A percentile compares a stretch with the other conserved stretches of the same genome.
Conservation (phyloP, 2,888 invertebrate species). For the Aquatica leii region DNA sequence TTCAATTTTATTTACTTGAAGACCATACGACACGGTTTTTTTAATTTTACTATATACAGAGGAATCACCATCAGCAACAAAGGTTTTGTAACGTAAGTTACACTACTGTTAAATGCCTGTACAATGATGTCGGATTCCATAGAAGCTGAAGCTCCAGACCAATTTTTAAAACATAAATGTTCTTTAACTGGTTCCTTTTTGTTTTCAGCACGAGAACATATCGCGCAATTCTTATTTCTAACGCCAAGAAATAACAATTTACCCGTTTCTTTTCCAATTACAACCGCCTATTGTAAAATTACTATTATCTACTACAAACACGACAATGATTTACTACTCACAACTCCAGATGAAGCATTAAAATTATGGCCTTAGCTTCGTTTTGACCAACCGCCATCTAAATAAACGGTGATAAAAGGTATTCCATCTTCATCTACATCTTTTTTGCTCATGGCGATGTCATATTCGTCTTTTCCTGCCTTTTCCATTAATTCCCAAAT, state of each 20-base stretch:
- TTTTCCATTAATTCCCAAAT: too few relatives aligned
- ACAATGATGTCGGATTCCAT: constrained; percentile 11
- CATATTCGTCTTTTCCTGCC: neutral
- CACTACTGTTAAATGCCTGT: neutral
- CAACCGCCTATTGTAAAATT: neutral
- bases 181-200: neutral
- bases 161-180: constrained; percentile 6
- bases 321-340: neutral
- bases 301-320: neutral
- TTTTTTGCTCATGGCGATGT: neutral
- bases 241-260: too few relatives aligned
- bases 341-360: constrained; percentile 9
- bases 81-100: neutral
- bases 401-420: neutral
- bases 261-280: neutral
- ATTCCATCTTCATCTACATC: neutral
- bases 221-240: too few relatives aligned
- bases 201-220: too few relatives aligned
- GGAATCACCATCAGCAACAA: constrained; percentile 14
- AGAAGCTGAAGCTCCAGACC: neutral
- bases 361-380: constrained; percentile 3
- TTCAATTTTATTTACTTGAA: too few relatives aligned
- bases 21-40: neutral
- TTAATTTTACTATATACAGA: constrained; percentile 8
- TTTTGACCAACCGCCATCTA: constrained; percentile 7